A percentile compares a stretch with the other conserved stretches of the same genome.
Conservation (phyloP, 2,113 vertebrate genomes). For the Turdus rufiventris region DNA sequence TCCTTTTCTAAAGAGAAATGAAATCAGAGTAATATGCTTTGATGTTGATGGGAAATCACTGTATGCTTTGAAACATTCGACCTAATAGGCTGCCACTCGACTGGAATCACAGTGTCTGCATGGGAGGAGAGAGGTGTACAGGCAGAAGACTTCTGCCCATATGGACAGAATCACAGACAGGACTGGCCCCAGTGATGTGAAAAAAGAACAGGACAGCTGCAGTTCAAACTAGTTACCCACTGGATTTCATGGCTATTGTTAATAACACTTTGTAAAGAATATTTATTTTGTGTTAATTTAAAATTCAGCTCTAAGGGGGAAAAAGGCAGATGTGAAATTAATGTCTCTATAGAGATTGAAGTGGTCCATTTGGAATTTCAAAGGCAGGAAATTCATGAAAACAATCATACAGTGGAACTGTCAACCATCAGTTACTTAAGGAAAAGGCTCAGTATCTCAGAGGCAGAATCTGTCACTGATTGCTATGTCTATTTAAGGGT, state of each 20-base stretch:
- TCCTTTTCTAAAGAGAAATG: constrained; percentile 10
- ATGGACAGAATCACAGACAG: not conserved
- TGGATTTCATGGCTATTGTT: constrained; percentile 5
- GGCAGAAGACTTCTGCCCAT: not conserved
- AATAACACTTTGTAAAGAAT: constrained; percentile 15
- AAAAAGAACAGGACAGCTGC: not conserved
- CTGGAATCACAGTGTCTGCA: not conserved
- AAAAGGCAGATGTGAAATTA: not conserved
- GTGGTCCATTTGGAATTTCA: constrained; percentile 17
- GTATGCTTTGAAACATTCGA: not conserved
- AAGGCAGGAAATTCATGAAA: constrained; percentile 27
- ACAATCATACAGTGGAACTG: not conserved
- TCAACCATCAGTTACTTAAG: constrained; percentile 21
- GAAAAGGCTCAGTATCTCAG: not conserved
- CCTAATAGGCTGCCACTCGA: not conserved
- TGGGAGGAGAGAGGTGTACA: not conserved
- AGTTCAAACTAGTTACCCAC: not conserved
- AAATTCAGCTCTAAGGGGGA: not conserved
- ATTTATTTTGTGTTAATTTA: constrained; percentile 40
- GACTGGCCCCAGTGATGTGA: not conserved
- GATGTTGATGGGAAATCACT: constrained; percentile 30
- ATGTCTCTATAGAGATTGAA: not conserved
- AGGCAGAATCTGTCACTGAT: not conserved
- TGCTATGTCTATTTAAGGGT: not conserved
- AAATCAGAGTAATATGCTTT: constrained; percentile 28